These are phyloP conservation scores for Cylloceria caligata DNA, from an alignment of 2,888 invertebrate genomes.

Conservation along the genomic window DNA sequence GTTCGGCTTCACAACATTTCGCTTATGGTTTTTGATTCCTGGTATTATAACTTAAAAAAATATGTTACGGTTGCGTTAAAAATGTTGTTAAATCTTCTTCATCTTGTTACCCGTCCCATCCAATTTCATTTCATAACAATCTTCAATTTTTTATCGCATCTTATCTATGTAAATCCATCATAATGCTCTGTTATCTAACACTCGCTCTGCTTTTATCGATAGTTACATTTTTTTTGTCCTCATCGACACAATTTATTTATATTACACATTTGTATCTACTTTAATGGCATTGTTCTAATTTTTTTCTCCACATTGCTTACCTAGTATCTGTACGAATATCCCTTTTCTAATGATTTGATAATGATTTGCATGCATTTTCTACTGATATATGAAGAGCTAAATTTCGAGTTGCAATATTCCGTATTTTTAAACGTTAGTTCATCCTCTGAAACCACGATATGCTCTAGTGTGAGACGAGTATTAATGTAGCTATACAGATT, in stretches of 20 bases:
- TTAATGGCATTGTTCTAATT: background rate
- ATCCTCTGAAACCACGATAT: background rate
- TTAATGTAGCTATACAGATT: background rate
- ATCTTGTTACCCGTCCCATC: too few relatives aligned
- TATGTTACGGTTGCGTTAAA: too few relatives aligned
- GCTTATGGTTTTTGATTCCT: too few relatives aligned
- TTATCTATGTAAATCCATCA: background rate
- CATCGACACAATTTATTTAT: background rate
- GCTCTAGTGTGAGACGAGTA: background rate
- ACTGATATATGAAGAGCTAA: too few relatives aligned
- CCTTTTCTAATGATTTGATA: background rate
- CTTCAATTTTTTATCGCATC: too few relatives aligned
- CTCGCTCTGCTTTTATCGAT: background rate
- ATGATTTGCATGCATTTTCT: too few relatives aligned
- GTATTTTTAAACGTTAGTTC: too few relatives aligned
- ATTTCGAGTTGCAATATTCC: background rate
- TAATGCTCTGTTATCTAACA: conserved; percentile 4
- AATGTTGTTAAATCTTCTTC: too few relatives aligned
- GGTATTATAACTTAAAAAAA: too few relatives aligned
- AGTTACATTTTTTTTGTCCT: background rate
- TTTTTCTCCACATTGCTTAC: background rate
- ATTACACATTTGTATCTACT: background rate
- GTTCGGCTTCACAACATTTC: too few relatives aligned
- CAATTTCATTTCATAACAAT: too few relatives aligned
- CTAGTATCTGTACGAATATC: background rate